These are phyloP conservation scores for Pristionchus maxplancki DNA, from an alignment of 2,888 invertebrate genomes.

Conservation along the genomic window DNA sequence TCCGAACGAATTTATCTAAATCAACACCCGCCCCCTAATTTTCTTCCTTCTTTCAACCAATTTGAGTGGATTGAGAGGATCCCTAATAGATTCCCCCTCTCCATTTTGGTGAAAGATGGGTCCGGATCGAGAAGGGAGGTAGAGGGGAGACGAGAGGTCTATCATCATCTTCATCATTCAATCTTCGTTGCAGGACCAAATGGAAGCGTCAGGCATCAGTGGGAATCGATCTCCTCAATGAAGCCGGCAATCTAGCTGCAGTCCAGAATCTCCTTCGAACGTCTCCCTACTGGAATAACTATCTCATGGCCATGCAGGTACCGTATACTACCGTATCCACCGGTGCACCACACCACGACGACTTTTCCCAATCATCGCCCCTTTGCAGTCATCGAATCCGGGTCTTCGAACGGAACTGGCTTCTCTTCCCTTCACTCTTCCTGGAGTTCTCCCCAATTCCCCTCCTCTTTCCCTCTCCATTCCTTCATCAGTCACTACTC, in stretches of 20 bases:
- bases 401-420: constrained; percentile 9
- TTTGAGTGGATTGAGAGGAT: constrained; percentile 36
- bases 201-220: constrained; percentile 99
- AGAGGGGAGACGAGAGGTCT: not conserved
- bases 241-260: constrained; percentile 98
- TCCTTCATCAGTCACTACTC: constrained; percentile 19
- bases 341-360: not conserved
- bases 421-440: not conserved
- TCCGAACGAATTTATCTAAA: constrained; percentile 51
- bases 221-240: constrained; percentile 94
- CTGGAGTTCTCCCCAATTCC: constrained; percentile 5
- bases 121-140: not conserved
- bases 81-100: constrained; percentile 35
- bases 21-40: constrained; percentile 37
- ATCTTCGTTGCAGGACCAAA: constrained; percentile 87
- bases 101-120: not conserved
- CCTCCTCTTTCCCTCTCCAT: constrained; percentile 43
- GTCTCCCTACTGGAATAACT: constrained; percentile 75
- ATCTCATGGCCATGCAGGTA: constrained; percentile 55
- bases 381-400: constrained; percentile 13
- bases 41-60: constrained; percentile 41
- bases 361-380: not conserved
- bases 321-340: not conserved
- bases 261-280: constrained; percentile 85
- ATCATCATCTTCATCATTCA: not conserved